Evolutionary conservation across 2,888 invertebrate genomes (phyloP).

Genomic region (Eustalomyia histrio): DNA sequence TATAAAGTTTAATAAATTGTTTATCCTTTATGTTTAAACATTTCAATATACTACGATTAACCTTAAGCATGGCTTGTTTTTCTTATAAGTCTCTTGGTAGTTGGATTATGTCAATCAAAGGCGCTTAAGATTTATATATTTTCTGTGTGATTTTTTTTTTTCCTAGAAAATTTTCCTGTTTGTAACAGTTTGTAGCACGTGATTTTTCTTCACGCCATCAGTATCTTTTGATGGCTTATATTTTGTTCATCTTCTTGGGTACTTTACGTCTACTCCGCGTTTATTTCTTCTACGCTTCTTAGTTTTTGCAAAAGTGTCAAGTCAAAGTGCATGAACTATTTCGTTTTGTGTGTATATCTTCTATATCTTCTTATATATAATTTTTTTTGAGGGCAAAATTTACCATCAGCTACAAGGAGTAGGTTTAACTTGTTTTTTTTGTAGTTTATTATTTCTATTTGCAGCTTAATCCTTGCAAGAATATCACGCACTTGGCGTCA

Average conservation of each 20-base stretch:
- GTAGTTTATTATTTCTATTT: constrained; percentile 43
- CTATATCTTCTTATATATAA: constrained; percentile 14
- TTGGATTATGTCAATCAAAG: constrained; percentile 70
- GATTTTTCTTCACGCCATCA: constrained; percentile 54
- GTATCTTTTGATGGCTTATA: constrained; percentile 44
- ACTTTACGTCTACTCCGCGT: constrained; percentile 2
- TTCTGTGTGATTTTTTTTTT: not conserved
- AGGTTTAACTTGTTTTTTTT: not conserved
- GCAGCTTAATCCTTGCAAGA: constrained; percentile 62
- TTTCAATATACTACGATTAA: constrained; percentile 34
- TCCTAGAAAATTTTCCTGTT: constrained; percentile 13
- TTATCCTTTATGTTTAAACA: not conserved
- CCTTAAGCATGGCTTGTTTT: constrained; percentile 18
- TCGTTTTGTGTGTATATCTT: constrained; percentile 29
- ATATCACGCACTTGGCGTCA: constrained; percentile 62
- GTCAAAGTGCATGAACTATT: constrained; percentile 48
- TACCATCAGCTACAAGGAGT: constrained; percentile 15
- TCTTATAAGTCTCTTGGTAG: constrained; percentile 56
- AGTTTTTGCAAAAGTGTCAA: constrained; percentile 43
- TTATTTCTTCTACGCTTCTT: not conserved
- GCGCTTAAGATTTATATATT: constrained; percentile 62
- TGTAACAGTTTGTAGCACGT: constrained; percentile 50
- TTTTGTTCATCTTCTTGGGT: constrained; percentile 24
- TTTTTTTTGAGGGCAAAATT: too few species aligned
- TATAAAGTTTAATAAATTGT: not conserved